Conservation (phyloP, 2,888 invertebrate species). For the Habrosyne pyritoides region DNA sequence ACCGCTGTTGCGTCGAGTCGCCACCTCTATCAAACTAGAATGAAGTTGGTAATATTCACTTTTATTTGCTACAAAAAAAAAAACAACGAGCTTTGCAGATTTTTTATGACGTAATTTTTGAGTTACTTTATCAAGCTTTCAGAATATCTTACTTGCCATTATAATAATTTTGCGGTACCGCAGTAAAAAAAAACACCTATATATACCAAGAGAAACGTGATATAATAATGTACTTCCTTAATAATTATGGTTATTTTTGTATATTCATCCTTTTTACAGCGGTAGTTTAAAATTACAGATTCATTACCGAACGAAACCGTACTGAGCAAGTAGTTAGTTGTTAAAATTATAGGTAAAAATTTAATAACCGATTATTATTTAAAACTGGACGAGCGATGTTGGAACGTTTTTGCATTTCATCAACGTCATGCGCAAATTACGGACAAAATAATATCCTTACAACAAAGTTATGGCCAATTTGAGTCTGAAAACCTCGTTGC, state of each 20-base stretch:
- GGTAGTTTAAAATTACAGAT: constrained; percentile 14
- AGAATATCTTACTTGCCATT: no score
- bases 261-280: not conserved
- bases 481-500: constrained; percentile 1
- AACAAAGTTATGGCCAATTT: constrained; percentile 12
- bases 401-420: constrained; percentile 17
- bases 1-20: constrained; percentile 21
- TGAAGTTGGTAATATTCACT: not conserved
- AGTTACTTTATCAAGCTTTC: not conserved
- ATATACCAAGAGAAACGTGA: no score
- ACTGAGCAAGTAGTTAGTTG: not conserved
- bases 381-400: constrained; percentile 2
- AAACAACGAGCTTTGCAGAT: not conserved
- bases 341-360: not conserved
- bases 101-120: not conserved
- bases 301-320: constrained; percentile 7
- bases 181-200: no score
- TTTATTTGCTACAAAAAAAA: not conserved
- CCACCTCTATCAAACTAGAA: constrained; percentile 3
- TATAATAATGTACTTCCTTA: not conserved
- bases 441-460: constrained; percentile 8
- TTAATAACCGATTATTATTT: constrained; percentile 6
- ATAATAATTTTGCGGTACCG: no score
- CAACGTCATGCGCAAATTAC: constrained; percentile 12
- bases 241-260: not conserved